These are phyloP conservation scores for Cervus canadensis DNA, from an alignment of 2,113 vertebrate species.

Conservation along the genomic window DNA sequence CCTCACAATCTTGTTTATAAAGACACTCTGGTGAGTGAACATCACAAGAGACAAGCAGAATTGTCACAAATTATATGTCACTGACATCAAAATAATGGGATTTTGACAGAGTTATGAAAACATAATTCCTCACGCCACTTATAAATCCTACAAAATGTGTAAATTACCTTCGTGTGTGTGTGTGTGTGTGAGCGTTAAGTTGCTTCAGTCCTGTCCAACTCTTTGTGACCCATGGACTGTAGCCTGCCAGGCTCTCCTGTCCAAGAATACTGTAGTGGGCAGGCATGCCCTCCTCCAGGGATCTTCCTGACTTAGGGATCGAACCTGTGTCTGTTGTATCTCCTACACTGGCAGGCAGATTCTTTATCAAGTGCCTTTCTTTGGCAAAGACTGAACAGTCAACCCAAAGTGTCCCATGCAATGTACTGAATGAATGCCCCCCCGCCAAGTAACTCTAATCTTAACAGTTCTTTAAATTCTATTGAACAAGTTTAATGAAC, in stretches of 20 bases:
- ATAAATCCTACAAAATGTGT: not conserved
- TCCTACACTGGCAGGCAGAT: not conserved
- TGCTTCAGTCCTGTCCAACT: not conserved
- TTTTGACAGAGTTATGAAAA: not conserved
- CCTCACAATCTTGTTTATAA: not conserved
- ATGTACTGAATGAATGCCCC: not conserved
- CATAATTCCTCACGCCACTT: not conserved
- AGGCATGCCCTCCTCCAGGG: not conserved
- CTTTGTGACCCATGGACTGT: not conserved
- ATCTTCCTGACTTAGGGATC: not conserved
- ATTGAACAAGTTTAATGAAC: not conserved
- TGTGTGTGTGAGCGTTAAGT: not conserved
- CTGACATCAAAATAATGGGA: not conserved
- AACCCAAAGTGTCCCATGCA: not conserved
- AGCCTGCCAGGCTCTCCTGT: not conserved
- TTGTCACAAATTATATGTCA: not conserved
- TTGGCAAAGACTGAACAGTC: not conserved
- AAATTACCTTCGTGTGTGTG: not conserved
- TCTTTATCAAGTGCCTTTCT: not conserved
- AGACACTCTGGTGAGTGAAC: not conserved
- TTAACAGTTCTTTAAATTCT: not conserved
- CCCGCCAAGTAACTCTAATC: not conserved
- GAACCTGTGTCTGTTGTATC: rapidly evolving
- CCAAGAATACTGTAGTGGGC: not conserved
- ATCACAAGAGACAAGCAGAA: not conserved